phyloP scores from a whole-genome alignment of 2,113 vertebrate species.

The Caloenas nicobarica region DNA sequence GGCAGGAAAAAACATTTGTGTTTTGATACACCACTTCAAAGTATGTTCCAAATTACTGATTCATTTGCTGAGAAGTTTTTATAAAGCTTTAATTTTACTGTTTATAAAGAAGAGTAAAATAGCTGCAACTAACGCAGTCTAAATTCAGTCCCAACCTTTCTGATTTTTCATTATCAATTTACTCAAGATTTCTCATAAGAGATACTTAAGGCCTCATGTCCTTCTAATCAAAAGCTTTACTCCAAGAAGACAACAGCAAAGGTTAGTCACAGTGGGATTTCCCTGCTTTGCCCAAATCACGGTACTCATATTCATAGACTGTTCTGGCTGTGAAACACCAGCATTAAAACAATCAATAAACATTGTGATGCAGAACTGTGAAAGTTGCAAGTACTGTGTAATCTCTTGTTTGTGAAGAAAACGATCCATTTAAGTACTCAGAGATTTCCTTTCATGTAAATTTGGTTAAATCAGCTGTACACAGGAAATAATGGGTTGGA shows the following conservation, averaged over 20 bases:
- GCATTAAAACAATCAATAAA: background rate
- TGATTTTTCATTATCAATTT: background rate
- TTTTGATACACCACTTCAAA: background rate
- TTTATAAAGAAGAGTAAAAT: background rate
- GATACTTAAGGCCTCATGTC: background rate
- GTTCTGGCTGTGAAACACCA: background rate
- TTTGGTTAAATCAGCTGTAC: background rate
- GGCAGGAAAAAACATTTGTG: background rate
- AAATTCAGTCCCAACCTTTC: background rate
- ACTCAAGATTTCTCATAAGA: background rate
- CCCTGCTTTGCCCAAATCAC: background rate
- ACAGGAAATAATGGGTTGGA: background rate
- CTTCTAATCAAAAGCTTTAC: background rate
- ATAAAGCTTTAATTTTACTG: background rate
- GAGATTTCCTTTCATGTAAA: background rate
- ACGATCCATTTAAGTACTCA: background rate
- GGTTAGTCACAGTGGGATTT: background rate
- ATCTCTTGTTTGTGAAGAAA: background rate
- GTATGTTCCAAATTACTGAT: background rate
- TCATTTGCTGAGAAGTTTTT: background rate
- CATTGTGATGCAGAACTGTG: background rate
- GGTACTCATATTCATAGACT: background rate
- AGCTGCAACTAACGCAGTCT: background rate
- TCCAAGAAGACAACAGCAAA: background rate
- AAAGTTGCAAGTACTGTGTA: background rate